Evolutionary conservation across 1,140 invertebrate genomes (phyloP).

Genomic region (Drosophila pseudoananassae): DNA sequence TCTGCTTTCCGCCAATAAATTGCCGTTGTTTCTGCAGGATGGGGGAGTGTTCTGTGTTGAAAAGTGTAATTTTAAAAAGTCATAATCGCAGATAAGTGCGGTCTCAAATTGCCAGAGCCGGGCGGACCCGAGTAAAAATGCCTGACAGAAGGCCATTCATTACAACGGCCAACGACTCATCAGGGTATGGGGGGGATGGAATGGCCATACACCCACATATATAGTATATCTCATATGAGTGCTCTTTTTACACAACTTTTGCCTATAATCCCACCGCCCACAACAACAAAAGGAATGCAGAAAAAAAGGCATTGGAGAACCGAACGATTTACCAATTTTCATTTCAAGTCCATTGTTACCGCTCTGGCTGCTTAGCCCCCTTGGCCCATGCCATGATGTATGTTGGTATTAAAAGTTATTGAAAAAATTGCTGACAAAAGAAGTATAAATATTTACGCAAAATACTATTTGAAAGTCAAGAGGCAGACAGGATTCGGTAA

Average conservation of each 20-base stretch:
- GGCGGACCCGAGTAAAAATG: constrained; percentile 35
- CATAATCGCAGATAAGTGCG: constrained; percentile 84
- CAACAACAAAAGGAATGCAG: constrained; percentile 27
- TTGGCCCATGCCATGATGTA: constrained; percentile 54
- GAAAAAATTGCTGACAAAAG: constrained; percentile 83
- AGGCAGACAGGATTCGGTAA: constrained; percentile 26
- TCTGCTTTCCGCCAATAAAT: constrained; percentile 55
- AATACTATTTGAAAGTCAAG: constrained; percentile 74
- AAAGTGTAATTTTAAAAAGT: constrained; percentile 84
- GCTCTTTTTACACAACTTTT: constrained; percentile 69
- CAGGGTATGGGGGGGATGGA: constrained; percentile 33
- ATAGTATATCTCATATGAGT: constrained; percentile 36
- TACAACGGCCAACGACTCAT: constrained; percentile 59
- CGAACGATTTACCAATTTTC: constrained; percentile 65
- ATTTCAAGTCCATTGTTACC: constrained; percentile 71
- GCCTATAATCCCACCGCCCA: constrained; percentile 50
- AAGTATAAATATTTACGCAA: constrained; percentile 81
- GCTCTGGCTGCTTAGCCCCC: background rate
- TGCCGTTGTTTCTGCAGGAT: constrained; percentile 37
- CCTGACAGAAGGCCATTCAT: constrained; percentile 74
- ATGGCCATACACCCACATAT: constrained; percentile 30
- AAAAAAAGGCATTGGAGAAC: constrained; percentile 16
- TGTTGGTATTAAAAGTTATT: constrained; percentile 80
- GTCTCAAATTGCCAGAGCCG: constrained; percentile 71
- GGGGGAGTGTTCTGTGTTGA: constrained; percentile 59